phyloP scores from a whole-genome alignment of 2,888 invertebrate species.

The Ormyrus pomaceus region DNA sequence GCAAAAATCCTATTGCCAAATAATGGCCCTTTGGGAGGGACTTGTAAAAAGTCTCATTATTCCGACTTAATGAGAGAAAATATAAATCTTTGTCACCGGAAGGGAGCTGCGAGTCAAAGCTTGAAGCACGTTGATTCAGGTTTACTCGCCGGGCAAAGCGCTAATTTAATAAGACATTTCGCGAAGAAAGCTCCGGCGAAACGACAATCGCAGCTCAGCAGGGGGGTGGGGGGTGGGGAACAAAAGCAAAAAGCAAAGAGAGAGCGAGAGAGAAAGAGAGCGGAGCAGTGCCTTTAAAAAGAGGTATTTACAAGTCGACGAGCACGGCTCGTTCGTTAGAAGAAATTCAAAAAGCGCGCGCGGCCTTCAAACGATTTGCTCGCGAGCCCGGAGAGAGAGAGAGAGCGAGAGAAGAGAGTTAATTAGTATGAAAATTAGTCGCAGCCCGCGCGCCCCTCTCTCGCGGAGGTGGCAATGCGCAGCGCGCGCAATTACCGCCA shows the following conservation, averaged over 20 bases:
- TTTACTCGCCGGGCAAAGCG: no score
- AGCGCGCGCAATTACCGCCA: conserved; percentile 42
- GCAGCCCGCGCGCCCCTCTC: neutral
- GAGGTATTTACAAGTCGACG: conserved; percentile 19
- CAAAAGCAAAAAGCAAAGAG: neutral
- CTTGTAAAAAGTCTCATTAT: no score
- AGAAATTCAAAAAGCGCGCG: conserved; percentile 19
- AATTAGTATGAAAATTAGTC: conserved; percentile 52
- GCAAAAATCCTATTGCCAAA: no score
- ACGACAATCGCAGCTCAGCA: neutral
- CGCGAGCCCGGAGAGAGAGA: neutral
- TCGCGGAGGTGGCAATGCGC: neutral
- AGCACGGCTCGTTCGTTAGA: neutral
- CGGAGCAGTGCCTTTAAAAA: neutral
- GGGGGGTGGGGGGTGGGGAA: no score
- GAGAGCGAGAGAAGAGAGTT: conserved; percentile 17
- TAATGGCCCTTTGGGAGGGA: no score
- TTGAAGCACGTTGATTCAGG: no score
- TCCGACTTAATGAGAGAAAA: no score
- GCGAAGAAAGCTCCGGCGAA: no score
- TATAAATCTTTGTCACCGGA: no score
- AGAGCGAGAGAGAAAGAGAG: neutral
- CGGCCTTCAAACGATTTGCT: neutral
- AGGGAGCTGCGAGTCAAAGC: no score
- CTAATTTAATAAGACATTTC: no score